These are phyloP conservation scores for Ailuropoda melanoleuca DNA, from an alignment of 2,113 vertebrate genomes.

Conservation along the genomic window DNA sequence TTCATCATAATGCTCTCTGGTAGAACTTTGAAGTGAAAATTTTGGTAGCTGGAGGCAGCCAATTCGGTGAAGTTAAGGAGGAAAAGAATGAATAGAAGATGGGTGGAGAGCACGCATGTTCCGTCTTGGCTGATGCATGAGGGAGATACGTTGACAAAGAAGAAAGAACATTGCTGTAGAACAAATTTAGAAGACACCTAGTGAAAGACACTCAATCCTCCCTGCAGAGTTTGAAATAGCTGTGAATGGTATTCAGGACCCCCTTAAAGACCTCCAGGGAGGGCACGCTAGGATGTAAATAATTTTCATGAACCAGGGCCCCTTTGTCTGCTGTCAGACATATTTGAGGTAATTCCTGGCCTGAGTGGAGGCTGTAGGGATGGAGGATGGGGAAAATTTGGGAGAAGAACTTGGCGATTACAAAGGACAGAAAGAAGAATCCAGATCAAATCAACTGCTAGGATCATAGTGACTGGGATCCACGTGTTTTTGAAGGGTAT, in stretches of 20 bases:
- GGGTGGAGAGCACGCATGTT: neutral
- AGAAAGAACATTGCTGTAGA: neutral
- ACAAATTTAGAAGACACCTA: neutral
- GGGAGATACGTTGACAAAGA: neutral
- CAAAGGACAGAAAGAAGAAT: neutral
- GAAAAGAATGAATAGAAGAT: neutral
- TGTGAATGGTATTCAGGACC: neutral
- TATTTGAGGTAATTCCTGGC: neutral
- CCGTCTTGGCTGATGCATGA: neutral
- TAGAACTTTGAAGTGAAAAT: neutral
- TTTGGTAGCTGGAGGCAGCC: neutral
- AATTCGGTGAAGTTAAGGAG: neutral
- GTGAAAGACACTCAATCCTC: neutral
- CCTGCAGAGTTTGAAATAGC: neutral
- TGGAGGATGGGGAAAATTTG: accelerated
- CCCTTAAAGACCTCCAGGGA: neutral
- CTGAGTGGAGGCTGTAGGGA: neutral
- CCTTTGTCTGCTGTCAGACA: neutral
- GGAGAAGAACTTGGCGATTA: neutral
- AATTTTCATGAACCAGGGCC: neutral
- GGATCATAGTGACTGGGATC: neutral
- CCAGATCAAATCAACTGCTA: neutral
- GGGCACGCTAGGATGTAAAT: neutral
- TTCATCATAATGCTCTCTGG: neutral
- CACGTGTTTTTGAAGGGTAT: neutral